Evolutionary conservation across 2,797 vertebrate genomes (phyloP), one percentile per base, ranked within the genome.

Genomic region (Ispidina lecontei): DNA sequence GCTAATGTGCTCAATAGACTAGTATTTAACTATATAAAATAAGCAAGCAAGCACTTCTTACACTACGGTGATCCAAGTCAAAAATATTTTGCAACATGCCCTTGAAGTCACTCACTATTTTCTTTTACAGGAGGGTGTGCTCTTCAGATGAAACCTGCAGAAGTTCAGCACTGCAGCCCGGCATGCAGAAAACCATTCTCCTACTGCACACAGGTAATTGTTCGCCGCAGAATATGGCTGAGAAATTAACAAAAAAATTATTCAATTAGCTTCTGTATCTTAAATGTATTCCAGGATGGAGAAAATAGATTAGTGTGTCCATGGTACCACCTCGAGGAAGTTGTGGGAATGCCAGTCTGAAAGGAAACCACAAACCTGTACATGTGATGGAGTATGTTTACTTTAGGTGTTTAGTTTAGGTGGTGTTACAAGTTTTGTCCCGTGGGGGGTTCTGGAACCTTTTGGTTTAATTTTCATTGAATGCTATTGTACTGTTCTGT

Each of bases 161-260:
- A 98, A 14, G 96, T 98, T 74, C 97, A 97, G 89, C 98, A 98
- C 96, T 99, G 99, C 97, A 98, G 98, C 91, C 99, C 99, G 1
- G 97, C 97, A 5, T 99, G 99, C 98, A 98, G 97, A 18, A 99
- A 99, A 58, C 99, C 99, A 6, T 99, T 99, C 97, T 99, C 99
- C 68, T 99, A 98, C 97, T 99, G 99, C 97, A 99, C 99, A 7
- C 98, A 99, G 98, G 99, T 99, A 98, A 98, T 95, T 59, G 21
- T 39, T 44, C 9, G 0, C 77, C 43, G 64, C 33, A 72, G 41
- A 93, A 16, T 41, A 43, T 25, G 54, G 17, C 35, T 65, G 37
- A 77, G 73, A 47, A 85, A 90, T 91, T 13, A 84, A 33, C 62
- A 28, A 5, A 28, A 39, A 83, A 69, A 56, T 65, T 87, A 5